Conservation (phyloP, 2,113 vertebrate genomes). For the Azemiops feae region DNA sequence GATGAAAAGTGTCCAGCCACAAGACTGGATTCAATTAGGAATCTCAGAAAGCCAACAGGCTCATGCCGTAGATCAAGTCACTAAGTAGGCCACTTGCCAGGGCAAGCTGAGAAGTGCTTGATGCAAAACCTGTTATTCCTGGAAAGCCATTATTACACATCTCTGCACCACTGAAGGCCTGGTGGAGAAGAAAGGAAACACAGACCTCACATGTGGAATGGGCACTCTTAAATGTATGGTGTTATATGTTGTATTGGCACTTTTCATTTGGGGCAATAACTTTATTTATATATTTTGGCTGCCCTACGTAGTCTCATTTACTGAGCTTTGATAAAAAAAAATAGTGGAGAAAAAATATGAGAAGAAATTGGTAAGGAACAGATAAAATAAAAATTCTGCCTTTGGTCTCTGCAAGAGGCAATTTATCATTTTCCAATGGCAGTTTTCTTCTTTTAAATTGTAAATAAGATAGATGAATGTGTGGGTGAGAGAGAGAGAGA, state of each 20-base stretch:
- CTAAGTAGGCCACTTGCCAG: constrained; percentile 52
- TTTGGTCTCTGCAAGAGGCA: neutral
- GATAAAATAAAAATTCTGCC: neutral
- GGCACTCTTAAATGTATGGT: neutral
- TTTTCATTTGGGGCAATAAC: neutral
- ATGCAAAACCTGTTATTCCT: neutral
- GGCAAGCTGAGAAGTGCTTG: constrained; percentile 33
- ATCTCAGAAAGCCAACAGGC: constrained; percentile 37
- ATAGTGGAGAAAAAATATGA: neutral
- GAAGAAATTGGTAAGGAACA: neutral
- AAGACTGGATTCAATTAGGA: constrained; percentile 56
- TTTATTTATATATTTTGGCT: neutral
- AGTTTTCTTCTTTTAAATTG: neutral
- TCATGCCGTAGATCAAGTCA: constrained; percentile 41
- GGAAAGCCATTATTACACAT: constrained; percentile 32
- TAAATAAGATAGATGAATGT: neutral
- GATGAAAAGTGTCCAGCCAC: constrained; percentile 38
- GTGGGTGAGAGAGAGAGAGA: neutral
- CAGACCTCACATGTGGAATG: neutral
- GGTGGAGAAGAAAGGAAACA: neutral
- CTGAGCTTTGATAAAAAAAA: neutral
- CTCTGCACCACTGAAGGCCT: neutral
- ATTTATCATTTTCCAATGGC: neutral
- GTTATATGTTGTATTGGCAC: neutral
- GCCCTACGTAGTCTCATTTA: neutral